Percentiles rank a stretch among this genome's conserved stretches.
phyloP scores from a whole-genome alignment of 1,140 invertebrate genomes.

The Caenorhabditis tropicalis region DNA sequence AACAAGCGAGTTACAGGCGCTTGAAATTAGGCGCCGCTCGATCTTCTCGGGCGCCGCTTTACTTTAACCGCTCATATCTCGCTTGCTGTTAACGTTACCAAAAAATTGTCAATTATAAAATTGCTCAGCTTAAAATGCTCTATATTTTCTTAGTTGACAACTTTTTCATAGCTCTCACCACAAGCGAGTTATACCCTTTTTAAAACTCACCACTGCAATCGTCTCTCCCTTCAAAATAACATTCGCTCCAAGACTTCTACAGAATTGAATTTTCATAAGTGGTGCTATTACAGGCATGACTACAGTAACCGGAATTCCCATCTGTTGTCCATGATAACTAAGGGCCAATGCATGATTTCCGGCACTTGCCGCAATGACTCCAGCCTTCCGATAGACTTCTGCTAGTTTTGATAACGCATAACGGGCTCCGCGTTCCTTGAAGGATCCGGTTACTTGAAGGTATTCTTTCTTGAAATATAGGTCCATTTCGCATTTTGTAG shows the following conservation, averaged over 20 bases:
- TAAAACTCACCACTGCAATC: constrained; percentile 79
- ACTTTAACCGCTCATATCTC: too few species aligned
- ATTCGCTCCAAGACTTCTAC: constrained; percentile 82
- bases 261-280: constrained; percentile 90
- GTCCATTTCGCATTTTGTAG: constrained; percentile 81
- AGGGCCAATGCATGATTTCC: constrained; percentile 90
- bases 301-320: constrained; percentile 86
- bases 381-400: constrained; percentile 78
- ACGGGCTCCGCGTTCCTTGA: constrained; percentile 89
- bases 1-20: too few species aligned
- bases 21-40: too few species aligned
- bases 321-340: constrained; percentile 83
- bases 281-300: constrained; percentile 90
- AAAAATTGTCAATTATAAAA: too few species aligned
- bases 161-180: too few species aligned
- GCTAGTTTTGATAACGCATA: constrained; percentile 83
- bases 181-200: too few species aligned
- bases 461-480: constrained; percentile 92
- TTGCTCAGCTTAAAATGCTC: too few species aligned
- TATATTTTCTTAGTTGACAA: too few species aligned
- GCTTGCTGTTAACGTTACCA: too few species aligned
- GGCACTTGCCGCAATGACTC: constrained; percentile 88
- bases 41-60: too few species aligned
- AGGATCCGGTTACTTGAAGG: constrained; percentile 88
- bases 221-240: constrained; percentile 84